Evolutionary conservation across 2,113 vertebrate species (phyloP).

Genomic region (Micromys minutus): DNA sequence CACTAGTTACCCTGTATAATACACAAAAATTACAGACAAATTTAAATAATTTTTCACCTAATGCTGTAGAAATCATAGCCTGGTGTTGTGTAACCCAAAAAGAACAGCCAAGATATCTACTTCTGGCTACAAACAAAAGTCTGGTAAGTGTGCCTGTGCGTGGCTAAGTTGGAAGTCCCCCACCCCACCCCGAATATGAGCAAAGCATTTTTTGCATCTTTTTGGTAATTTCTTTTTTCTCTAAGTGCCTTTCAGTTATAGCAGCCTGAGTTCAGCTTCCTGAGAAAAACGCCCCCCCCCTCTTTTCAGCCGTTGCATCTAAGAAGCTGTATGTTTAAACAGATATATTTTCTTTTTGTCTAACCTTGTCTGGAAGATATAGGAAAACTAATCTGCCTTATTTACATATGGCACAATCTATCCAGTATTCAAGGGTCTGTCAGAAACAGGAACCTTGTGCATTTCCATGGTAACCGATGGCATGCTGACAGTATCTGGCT

Average conservation of each 20-base stretch:
- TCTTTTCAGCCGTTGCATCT: conserved; percentile 80
- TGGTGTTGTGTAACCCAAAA: conserved; percentile 56
- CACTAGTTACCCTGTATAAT: background rate
- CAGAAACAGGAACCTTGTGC: conserved; percentile 92
- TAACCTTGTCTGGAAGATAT: conserved; percentile 92
- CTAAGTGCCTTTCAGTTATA: conserved; percentile 79
- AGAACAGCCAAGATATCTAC: conserved; percentile 29
- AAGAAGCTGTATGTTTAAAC: conserved; percentile 87
- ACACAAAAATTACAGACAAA: conserved; percentile 49
- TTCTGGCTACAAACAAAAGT: conserved; percentile 65
- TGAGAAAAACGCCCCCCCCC: conserved; percentile 79
- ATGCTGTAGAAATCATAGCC: background rate
- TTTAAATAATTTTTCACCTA: conserved; percentile 29
- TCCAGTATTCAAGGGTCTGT: conserved; percentile 92
- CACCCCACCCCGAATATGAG: conserved; percentile 73
- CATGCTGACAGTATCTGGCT: conserved; percentile 94
- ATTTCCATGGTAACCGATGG: conserved; percentile 96
- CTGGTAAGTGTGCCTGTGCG: conserved; percentile 70
- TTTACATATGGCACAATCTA: conserved; percentile 94
- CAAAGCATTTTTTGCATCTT: conserved; percentile 80
- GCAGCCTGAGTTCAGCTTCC: conserved; percentile 80
- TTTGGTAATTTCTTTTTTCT: conserved; percentile 70
- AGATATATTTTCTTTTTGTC: conserved; percentile 90
- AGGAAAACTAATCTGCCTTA: conserved; percentile 94
- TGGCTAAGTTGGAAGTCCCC: conserved; percentile 81